Percentiles rank a stretch among this genome's conserved stretches.
Evolutionary conservation across 2,113 vertebrate species (phyloP).

Genomic region (Muntiacus muntjak): DNA sequence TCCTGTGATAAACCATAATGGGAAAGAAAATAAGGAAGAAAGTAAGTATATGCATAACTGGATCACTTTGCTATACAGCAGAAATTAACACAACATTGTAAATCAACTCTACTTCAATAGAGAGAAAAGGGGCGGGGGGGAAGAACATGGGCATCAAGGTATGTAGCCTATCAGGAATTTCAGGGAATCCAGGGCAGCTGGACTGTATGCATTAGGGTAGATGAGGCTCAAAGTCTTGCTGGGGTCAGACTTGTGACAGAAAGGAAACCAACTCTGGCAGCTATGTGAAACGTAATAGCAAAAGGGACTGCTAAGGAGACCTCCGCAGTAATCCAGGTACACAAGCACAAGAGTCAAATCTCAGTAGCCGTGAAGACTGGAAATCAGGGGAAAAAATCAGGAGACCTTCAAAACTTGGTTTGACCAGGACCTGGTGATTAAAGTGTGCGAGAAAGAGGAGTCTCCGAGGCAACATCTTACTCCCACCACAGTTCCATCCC

Average conservation of each 20-base stretch:
- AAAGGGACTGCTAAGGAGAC: not conserved
- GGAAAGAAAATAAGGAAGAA: not conserved
- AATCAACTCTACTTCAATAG: not conserved
- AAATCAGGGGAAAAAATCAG: not conserved
- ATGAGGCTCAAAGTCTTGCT: not conserved
- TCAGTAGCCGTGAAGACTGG: not conserved
- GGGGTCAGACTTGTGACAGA: not conserved
- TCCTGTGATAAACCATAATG: not conserved
- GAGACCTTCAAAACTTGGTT: not conserved
- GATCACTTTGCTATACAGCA: not conserved
- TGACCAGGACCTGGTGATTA: not conserved
- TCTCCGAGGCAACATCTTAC: not conserved
- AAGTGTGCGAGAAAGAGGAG: not conserved
- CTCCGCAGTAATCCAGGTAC: not conserved
- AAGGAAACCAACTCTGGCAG: not conserved
- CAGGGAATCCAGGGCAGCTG: not conserved
- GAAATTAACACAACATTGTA: not conserved
- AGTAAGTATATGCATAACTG: not conserved
- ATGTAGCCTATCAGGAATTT: not conserved
- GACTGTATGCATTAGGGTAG: not conserved
- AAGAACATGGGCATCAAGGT: not conserved
- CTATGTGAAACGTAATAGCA: not conserved
- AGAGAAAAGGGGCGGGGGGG: rapidly evolving
- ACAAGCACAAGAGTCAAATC: not conserved
- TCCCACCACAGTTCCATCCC: not conserved